Percentiles rank a stretch among this genome's conserved stretches.
phyloP scores from a whole-genome alignment of 2,888 invertebrate species.

The Synanthedon andrenaeformis region DNA sequence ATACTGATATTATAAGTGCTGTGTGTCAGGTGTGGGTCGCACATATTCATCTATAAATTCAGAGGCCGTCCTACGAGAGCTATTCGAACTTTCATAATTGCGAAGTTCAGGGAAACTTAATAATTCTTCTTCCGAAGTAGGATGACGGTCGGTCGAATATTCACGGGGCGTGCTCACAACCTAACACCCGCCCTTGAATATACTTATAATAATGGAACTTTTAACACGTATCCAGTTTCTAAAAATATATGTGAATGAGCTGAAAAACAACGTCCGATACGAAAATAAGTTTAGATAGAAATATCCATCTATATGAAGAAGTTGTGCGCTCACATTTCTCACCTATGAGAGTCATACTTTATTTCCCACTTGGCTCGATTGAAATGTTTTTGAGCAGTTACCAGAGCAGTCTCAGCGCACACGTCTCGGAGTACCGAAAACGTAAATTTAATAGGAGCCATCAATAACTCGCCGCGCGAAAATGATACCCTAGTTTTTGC shows the following conservation, averaged over 20 bases:
- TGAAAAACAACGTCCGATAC: not conserved
- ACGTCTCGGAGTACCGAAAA: slow-evolving; percentile 41
- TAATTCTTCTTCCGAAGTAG: slow-evolving; percentile 69
- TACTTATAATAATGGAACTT: not conserved
- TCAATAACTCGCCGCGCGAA: slow-evolving; percentile 56
- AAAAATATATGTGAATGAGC: not conserved
- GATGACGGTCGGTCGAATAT: slow-evolving; percentile 66
- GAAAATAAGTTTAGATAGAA: not conserved
- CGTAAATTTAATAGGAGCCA: slow-evolving; percentile 67
- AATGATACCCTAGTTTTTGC: slow-evolving; percentile 18
- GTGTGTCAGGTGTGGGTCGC: slow-evolving; percentile 22
- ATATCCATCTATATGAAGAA: slow-evolving; percentile 18
- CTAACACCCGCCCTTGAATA: slow-evolving; percentile 26
- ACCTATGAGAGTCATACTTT: slow-evolving; percentile 46
- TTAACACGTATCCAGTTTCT: not conserved
- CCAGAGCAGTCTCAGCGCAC: slow-evolving; percentile 32
- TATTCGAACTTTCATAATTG: slow-evolving; percentile 71
- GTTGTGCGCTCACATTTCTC: slow-evolving; percentile 31
- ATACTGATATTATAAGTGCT: not conserved
- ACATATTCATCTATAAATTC: slow-evolving; percentile 69
- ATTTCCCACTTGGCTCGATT: slow-evolving; percentile 55
- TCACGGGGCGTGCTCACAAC: slow-evolving; percentile 55
- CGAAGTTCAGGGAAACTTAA: slow-evolving; percentile 68
- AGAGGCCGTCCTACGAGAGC: slow-evolving; percentile 65
- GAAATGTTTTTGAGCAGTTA: slow-evolving; percentile 58